These are phyloP conservation scores for Dryadula phaetusa DNA, from an alignment of 2,888 invertebrate species.

Conservation along the genomic window DNA sequence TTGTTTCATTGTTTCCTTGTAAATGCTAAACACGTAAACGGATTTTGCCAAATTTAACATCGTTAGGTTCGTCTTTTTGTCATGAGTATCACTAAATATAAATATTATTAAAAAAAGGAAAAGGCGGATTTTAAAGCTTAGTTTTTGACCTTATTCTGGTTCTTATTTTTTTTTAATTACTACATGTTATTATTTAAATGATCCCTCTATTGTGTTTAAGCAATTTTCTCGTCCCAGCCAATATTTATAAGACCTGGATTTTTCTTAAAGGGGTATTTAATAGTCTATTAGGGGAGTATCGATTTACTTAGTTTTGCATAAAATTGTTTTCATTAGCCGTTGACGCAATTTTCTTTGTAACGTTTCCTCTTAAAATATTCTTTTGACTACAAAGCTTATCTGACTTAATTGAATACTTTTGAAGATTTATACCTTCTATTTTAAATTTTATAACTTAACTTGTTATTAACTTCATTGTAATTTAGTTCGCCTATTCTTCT, in stretches of 20 bases:
- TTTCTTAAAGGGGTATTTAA: conserved; percentile 37
- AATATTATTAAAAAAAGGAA: too few relatives aligned
- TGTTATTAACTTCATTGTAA: conserved; percentile 20
- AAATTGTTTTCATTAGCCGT: conserved; percentile 66
- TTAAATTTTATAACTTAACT: conserved; percentile 39
- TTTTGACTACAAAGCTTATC: conserved; percentile 49
- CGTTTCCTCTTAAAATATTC: conserved; percentile 50
- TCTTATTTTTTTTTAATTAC: too few relatives aligned
- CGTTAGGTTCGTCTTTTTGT: too few relatives aligned
- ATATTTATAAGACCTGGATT: conserved; percentile 27
- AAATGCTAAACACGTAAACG: too few relatives aligned
- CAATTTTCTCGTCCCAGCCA: neutral
- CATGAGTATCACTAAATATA: too few relatives aligned
- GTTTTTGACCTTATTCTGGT: too few relatives aligned
- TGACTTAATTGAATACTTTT: conserved; percentile 47
- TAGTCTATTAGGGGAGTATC: conserved; percentile 48
- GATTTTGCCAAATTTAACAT: too few relatives aligned
- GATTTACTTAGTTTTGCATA: conserved; percentile 62
- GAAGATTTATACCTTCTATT: conserved; percentile 44
- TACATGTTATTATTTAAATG: neutral
- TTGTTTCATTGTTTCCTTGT: too few relatives aligned
- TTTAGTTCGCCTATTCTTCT: too few relatives aligned
- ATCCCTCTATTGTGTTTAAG: neutral
- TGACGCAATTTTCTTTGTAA: conserved; percentile 49
- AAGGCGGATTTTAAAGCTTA: too few relatives aligned